Conservation (phyloP, 2,113 vertebrate genomes). For the Sorex araneus region DNA sequence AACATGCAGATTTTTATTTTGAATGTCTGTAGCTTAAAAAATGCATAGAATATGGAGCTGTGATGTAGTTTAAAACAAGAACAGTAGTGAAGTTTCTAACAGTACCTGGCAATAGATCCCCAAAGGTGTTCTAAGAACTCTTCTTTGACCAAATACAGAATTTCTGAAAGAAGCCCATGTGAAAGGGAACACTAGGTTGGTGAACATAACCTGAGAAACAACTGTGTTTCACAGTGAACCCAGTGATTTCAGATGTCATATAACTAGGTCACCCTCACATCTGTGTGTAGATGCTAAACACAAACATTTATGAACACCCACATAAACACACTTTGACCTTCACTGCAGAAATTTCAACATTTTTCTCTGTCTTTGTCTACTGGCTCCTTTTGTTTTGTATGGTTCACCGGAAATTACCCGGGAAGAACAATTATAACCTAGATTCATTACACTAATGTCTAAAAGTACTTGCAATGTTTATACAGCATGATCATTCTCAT, state of each 20-base stretch:
- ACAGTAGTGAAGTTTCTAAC: no score
- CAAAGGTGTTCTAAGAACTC: no score
- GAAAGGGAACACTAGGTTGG: not conserved
- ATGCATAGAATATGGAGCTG: no score
- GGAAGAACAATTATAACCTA: conserved; percentile 75
- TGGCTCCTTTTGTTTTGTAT: conserved; percentile 35
- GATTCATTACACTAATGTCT: conserved; percentile 76
- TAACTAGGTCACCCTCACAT: not conserved
- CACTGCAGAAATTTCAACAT: not conserved
- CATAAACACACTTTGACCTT: not conserved
- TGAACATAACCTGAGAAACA: not conserved
- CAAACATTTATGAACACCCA: not conserved
- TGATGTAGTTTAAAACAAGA: no score
- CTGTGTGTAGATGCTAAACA: not conserved
- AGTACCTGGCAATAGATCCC: no score
- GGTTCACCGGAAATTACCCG: conserved; percentile 29
- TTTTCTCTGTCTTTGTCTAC: conserved; percentile 54
- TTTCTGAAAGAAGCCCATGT: not conserved
- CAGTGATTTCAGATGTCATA: not conserved
- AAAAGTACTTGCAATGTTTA: conserved; percentile 63
- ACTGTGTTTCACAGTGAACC: not conserved
- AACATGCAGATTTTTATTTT: no score
- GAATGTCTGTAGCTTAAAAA: no score
- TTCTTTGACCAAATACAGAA: conserved; percentile 42
- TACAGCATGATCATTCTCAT: conserved; percentile 64